Evolutionary conservation across 1,140 invertebrate species (phyloP).

Genomic region (Pemphigus obesinymphae): DNA sequence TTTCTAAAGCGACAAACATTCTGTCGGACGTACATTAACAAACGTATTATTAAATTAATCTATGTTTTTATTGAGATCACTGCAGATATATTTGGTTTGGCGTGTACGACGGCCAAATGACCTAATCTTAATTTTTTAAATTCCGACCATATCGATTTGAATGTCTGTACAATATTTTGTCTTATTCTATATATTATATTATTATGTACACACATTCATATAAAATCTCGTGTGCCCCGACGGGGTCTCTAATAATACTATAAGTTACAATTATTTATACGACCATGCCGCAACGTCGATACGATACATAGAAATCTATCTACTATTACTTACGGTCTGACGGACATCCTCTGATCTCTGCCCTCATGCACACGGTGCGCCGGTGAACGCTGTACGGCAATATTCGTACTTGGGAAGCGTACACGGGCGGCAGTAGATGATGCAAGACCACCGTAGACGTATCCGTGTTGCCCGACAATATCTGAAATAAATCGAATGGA

Average conservation of each 20-base stretch:
- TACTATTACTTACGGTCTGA: slow-evolving; percentile 55
- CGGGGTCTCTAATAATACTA: not conserved
- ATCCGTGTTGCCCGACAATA: slow-evolving; percentile 74
- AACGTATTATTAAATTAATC: too few relatives aligned
- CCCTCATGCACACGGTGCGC: slow-evolving; percentile 79
- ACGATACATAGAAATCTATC: not conserved
- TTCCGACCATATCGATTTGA: not conserved
- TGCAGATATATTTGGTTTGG: too few relatives aligned
- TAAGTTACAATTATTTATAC: not conserved
- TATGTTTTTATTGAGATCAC: too few relatives aligned
- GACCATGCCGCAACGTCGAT: not conserved
- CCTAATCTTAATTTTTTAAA: too few relatives aligned
- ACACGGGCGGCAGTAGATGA: slow-evolving; percentile 69
- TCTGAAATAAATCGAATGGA: slow-evolving; percentile 54
- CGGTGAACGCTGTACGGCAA: slow-evolving; percentile 76
- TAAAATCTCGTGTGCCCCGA: not conserved
- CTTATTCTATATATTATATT: not conserved
- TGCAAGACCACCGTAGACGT: slow-evolving; percentile 73
- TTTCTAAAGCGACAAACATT: too few relatives aligned
- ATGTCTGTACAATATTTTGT: not conserved
- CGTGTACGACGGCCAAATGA: too few relatives aligned
- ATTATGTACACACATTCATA: not conserved
- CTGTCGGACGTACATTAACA: too few relatives aligned
- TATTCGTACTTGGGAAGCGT: slow-evolving; percentile 73
- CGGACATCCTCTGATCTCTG: slow-evolving; percentile 74